These are phyloP conservation scores for Lasioglossum baleicum DNA, from an alignment of 1,140 invertebrate species.

Conservation along the genomic window DNA sequence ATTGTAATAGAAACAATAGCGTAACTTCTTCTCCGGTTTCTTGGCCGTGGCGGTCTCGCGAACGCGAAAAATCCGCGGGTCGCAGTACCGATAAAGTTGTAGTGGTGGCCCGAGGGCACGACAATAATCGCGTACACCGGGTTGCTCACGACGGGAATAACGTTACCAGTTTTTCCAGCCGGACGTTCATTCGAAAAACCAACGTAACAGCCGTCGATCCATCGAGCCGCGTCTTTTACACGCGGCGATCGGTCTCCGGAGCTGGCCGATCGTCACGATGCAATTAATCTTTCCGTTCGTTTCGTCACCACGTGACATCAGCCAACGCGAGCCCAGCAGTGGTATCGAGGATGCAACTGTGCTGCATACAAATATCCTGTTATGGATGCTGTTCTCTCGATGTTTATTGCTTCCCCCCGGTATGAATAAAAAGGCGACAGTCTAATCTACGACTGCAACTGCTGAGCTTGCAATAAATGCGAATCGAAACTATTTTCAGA, in stretches of 20 bases:
- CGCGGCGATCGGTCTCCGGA: background rate
- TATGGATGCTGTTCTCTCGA: background rate
- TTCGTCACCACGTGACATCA: constrained; percentile 7
- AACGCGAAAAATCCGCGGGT: background rate
- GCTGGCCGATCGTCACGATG: background rate
- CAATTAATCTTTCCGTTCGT: constrained; percentile 3
- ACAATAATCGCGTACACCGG: constrained; percentile 3
- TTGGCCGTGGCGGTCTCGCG: background rate
- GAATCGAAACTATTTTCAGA: background rate
- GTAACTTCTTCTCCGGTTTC: too few species aligned
- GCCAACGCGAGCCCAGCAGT: background rate
- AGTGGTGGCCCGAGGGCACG: background rate
- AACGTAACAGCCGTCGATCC: too few species aligned
- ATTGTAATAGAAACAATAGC: background rate
- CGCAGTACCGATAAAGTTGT: constrained; percentile 3
- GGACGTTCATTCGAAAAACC: background rate
- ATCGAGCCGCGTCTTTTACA: background rate
- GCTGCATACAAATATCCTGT: background rate
- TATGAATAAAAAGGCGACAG: background rate
- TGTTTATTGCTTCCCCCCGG: background rate
- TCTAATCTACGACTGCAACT: background rate
- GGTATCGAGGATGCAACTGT: background rate
- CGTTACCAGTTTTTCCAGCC: constrained; percentile 1
- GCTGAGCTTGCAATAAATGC: too few species aligned
- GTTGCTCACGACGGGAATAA: background rate